Evolutionary conservation across 2,797 vertebrate species (phyloP).

Genomic region (Tauraco hartlaubi): DNA sequence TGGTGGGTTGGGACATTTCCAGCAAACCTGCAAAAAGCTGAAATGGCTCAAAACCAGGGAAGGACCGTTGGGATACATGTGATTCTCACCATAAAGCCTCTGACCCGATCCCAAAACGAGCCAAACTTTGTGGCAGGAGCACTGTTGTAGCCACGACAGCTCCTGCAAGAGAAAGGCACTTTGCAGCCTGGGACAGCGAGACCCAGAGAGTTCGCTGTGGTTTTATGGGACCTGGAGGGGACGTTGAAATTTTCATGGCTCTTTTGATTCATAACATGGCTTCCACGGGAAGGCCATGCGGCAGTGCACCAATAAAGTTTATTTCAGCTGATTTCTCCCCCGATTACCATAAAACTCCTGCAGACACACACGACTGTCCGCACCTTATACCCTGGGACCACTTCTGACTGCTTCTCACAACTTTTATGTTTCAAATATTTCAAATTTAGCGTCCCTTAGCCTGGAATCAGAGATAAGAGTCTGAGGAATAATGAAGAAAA

Average conservation of each 20-base stretch:
- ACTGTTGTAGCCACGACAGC: accelerated
- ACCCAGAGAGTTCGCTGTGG: not conserved
- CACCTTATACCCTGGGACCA: not conserved
- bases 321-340: constrained; percentile 24
- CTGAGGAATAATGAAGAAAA: constrained; percentile 5
- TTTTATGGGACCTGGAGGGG: not conserved
- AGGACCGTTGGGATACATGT: accelerated
- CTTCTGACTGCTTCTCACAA: not conserved
- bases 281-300: not conserved
- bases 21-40: no score
- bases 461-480: not conserved
- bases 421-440: not conserved
- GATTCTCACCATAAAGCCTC: not conserved
- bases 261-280: constrained; percentile 9
- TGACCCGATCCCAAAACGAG: accelerated
- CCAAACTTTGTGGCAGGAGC: not conserved
- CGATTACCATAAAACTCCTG: not conserved
- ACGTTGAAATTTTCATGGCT: not conserved
- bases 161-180: not conserved
- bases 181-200: accelerated
- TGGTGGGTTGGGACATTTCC: no score
- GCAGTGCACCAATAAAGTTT: not conserved
- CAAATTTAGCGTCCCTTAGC: not conserved
- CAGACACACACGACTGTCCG: not conserved
- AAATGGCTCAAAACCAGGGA: not conserved